Base-by-base conservation (phyloP, 1,140 invertebrate species). In the Drosophila jambulina region DNA sequence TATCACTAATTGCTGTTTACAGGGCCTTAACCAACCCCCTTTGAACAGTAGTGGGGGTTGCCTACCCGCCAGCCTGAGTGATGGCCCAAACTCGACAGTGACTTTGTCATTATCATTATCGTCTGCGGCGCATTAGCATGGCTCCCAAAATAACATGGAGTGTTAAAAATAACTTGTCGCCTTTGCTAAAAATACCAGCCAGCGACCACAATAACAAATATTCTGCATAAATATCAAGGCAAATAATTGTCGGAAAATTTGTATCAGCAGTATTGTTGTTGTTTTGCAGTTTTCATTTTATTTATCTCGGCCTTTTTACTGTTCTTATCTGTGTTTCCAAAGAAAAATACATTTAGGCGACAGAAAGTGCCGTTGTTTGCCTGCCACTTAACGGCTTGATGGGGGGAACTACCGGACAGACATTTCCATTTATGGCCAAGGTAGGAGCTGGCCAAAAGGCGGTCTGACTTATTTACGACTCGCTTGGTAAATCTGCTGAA, bases 261-360 rank as follows among this genome's bases (percentile, higher is more conserved):
- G 64, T 75, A 78, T 86, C 63, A 75, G 68, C 57, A 25, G 29
- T 36, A 12, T 49, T 40, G 40, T 46, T 48, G 23, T 75, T 56
- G 58, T 45, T 61, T 75, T 62, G 46, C 51, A 65, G 51, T 72
- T 79, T 65, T 54, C 57, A 49, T 78, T 75, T n/a, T 56, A 19
- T 58, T 61, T 85, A 75, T 81, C 74, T 78, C 45, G 61, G n/a
- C 25, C 42, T 51, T 23, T 60, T 43, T 29, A 45, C 15, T 23
- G 17, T 8, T 57, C 51, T 83, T 86, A 86, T 86, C 83, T 74
- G 76, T 75, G 74, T 58, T 86, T 86, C 71, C 80, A 45, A 57
- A 67, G 83, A 88, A 86, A 88, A 77, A 67, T 69, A 72, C 56
- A 60, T 58, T 36, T 49, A 72, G 49, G 70, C 27, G 38, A 54